Conservation (phyloP, 1,140 invertebrate genomes). For the Drosophila tristis region DNA sequence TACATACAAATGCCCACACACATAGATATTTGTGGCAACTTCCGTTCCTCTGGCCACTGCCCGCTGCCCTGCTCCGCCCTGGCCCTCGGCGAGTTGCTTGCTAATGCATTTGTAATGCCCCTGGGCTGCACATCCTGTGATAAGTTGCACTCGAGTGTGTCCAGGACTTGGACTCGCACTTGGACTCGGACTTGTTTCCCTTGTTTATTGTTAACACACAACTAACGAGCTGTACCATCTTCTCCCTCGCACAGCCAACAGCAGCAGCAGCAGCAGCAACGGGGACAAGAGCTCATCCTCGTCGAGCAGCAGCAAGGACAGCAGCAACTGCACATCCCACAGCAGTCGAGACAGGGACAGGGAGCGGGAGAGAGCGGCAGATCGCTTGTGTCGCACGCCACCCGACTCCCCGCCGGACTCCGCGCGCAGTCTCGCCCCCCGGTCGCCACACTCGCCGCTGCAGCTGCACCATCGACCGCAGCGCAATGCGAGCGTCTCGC, state of each 20-base stretch:
- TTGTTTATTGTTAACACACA: constrained; percentile 56
- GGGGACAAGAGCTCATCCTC: constrained; percentile 64
- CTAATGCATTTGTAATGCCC: constrained; percentile 78
- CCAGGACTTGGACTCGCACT: constrained; percentile 9
- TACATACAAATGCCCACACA: constrained; percentile 19
- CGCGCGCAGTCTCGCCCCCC: constrained; percentile 82
- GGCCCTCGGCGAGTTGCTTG: constrained; percentile 22
- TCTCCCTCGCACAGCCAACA: constrained; percentile 51
- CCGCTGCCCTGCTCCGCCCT: background rate
- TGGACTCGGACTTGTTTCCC: constrained; percentile 60
- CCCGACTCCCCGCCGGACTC: constrained; percentile 85
- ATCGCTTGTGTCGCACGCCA: constrained; percentile 71
- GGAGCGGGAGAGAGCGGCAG: constrained; percentile 44
- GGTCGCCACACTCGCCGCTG: constrained; percentile 83
- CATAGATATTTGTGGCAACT: constrained; percentile 26
- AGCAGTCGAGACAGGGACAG: constrained; percentile 37
- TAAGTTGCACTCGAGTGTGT: too few species aligned
- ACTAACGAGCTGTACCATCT: constrained; percentile 58
- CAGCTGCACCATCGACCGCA: constrained; percentile 64
- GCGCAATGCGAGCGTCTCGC: constrained; percentile 64
- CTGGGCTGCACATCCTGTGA: constrained; percentile 73
- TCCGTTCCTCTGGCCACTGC: constrained; percentile 21
- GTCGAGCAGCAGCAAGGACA: constrained; percentile 53
- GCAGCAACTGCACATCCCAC: constrained; percentile 58
- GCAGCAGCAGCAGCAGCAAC: constrained; percentile 64